These are phyloP conservation scores for Melanostigma gelatinosum DNA, from an alignment of 2,113 vertebrate species.

Conservation along the genomic window DNA sequence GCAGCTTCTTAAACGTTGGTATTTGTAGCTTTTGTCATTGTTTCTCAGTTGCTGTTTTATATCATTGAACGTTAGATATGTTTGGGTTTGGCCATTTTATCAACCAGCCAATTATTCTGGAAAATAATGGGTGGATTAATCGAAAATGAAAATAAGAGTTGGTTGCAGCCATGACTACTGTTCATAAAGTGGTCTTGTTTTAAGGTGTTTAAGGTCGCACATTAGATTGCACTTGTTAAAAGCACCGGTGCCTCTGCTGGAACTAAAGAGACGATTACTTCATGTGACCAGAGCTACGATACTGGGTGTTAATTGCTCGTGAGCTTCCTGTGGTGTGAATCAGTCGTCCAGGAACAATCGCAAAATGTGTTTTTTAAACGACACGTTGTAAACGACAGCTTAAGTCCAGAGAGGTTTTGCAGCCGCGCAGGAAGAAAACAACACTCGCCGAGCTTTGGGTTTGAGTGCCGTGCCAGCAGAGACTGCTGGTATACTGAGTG, in stretches of 20 bases:
- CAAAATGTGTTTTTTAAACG: slow-evolving; percentile 26
- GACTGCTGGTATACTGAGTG: slow-evolving; percentile 35
- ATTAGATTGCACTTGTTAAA: neutral
- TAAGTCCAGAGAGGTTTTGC: slow-evolving; percentile 31
- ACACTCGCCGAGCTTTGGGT: slow-evolving; percentile 4
- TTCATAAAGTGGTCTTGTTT: neutral
- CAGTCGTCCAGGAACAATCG: neutral
- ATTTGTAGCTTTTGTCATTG: neutral
- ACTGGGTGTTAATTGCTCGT: neutral
- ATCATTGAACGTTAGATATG: neutral
- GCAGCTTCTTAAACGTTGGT: neutral
- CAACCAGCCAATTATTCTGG: neutral
- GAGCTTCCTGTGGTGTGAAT: slow-evolving; percentile 1
- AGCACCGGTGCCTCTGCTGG: neutral
- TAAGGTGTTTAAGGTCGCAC: neutral
- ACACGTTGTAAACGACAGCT: slow-evolving; percentile 19
- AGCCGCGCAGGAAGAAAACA: slow-evolving; percentile 17
- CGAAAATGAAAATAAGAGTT: neutral
- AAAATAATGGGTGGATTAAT: neutral
- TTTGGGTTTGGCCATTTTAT: neutral
- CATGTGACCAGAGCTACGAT: neutral
- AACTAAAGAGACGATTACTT: neutral
- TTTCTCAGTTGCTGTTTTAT: neutral
- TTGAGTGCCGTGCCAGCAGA: slow-evolving; percentile 43
- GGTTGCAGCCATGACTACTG: neutral